These are phyloP conservation scores for Daktulosphaira vitifoliae DNA, from an alignment of 1,140 invertebrate genomes.

Conservation along the genomic window DNA sequence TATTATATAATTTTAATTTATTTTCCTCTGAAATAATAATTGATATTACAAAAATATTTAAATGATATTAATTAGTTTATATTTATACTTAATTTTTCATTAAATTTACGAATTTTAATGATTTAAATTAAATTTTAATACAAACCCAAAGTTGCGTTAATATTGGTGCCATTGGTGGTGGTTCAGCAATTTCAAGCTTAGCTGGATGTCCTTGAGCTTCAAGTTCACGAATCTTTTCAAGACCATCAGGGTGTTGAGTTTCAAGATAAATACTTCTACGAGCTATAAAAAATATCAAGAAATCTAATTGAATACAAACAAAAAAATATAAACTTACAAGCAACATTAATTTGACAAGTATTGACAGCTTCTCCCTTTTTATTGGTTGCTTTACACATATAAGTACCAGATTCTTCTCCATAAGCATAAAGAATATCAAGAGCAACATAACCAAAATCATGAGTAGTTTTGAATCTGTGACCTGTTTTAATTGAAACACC, in stretches of 20 bases:
- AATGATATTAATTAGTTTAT: too few relatives aligned
- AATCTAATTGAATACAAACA: too few relatives aligned
- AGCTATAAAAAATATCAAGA: slow-evolving; percentile 46
- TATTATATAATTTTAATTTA: too few relatives aligned
- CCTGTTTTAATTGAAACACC: slow-evolving; percentile 67
- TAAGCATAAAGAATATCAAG: slow-evolving; percentile 89
- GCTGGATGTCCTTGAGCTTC: slow-evolving; percentile 72
- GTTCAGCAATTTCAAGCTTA: slow-evolving; percentile 71
- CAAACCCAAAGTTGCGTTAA: slow-evolving; percentile 64
- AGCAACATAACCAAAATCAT: slow-evolving; percentile 93
- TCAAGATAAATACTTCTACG: slow-evolving; percentile 77
- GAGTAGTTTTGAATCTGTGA: slow-evolving; percentile 81
- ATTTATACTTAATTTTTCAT: too few relatives aligned
- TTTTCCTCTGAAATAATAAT: too few relatives aligned
- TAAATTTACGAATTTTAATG: background rate
- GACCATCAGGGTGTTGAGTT: slow-evolving; percentile 83
- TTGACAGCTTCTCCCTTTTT: slow-evolving; percentile 84
- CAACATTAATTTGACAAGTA: slow-evolving; percentile 75
- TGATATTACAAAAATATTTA: too few relatives aligned
- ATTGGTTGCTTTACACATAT: slow-evolving; percentile 90
- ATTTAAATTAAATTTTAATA: slow-evolving; percentile 29
- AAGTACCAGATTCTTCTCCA: slow-evolving; percentile 86
- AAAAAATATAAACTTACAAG: slow-evolving; percentile 48
- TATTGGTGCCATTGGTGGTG: slow-evolving; percentile 63
- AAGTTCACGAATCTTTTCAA: slow-evolving; percentile 82